Evolutionary conservation across 2,113 vertebrate species (phyloP), one percentile per base, ranked within the genome.

Genomic region (Martes martes): DNA sequence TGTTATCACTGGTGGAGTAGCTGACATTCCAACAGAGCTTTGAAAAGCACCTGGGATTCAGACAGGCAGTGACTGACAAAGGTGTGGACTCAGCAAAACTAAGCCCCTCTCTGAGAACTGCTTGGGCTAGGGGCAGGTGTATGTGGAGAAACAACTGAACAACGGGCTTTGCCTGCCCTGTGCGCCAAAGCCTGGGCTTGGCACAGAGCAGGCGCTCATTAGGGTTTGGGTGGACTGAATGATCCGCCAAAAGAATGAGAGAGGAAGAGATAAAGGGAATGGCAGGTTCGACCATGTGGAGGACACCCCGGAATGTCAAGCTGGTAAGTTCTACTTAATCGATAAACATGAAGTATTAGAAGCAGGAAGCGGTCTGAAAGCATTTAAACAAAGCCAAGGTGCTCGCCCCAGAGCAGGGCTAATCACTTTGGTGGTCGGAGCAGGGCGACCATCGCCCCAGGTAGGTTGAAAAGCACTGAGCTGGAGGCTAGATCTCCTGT

Each of bases 391-490:
- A 63, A 93, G 81, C 11, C 14, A 31, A 28, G 1, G 21, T 26
- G 15, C 23, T 76, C 5, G 47, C 26, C 55, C 50, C 59, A 14
- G 73, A 94, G 78, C 21, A 13, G 55, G 13, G 52, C 13, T 65
- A 16, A 59, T 26, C 24, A 13, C n/a, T 15, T 7, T 33, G 31
- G 24, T 76, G 52, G 59, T 33, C 2, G 15, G 33, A 87, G 57
- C 33, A 13, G 19, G 24, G 69, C 1, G 7, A 36, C 24, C 1
- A 50, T 45, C 0, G 5, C 13, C 50, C 42, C 9, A 1, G 11
- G 55, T 13, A 10, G 23, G 82, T 13, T 89, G 50, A 33, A 82
- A 76, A 81, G 74, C 42, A 6, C 21, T 31, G 7, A 28, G 21
- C 73, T 33, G n/a, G 63, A 88, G 55, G 57, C 1, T 0, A 28